Evolutionary conservation across 1,140 invertebrate species (phyloP).

Genomic region (Globodera ellingtonae): DNA sequence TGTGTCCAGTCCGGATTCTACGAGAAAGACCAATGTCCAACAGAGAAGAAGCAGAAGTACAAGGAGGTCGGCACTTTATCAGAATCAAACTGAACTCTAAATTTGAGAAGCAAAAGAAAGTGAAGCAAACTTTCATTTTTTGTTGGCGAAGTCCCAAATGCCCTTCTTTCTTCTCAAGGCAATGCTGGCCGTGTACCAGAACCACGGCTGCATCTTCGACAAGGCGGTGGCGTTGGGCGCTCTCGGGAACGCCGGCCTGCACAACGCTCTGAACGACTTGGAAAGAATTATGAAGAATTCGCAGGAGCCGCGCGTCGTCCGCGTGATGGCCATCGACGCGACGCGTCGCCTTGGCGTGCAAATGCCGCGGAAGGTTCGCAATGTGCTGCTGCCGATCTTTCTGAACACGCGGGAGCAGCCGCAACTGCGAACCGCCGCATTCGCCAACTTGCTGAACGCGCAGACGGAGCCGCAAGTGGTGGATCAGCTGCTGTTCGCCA

Average conservation of each 20-base stretch:
- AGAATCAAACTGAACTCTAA: too few relatives aligned
- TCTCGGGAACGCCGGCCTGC: slow-evolving; percentile 49
- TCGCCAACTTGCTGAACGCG: slow-evolving; percentile 45
- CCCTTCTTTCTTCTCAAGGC: slow-evolving; percentile 19
- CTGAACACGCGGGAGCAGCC: slow-evolving; percentile 43
- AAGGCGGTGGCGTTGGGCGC: slow-evolving; percentile 50
- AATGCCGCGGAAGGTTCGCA: slow-evolving; percentile 44
- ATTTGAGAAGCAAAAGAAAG: too few relatives aligned
- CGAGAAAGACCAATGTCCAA: slow-evolving; percentile 39
- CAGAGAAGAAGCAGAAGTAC: slow-evolving; percentile 46
- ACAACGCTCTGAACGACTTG: slow-evolving; percentile 44
- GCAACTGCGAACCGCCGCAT: slow-evolving; percentile 53
- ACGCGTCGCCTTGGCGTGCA: slow-evolving; percentile 37
- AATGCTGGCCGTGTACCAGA: slow-evolving; percentile 42
- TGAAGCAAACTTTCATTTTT: too few relatives aligned
- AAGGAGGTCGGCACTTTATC: slow-evolving; percentile 24
- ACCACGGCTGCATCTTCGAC: slow-evolving; percentile 45
- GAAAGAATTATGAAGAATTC: slow-evolving; percentile 42
- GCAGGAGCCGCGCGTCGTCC: slow-evolving; percentile 36
- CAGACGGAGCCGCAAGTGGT: slow-evolving; percentile 31
- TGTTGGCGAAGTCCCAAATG: too few relatives aligned
- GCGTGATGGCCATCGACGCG: slow-evolving; percentile 41
- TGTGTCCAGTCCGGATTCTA: slow-evolving; percentile 26
- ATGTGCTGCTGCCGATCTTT: slow-evolving; percentile 49
- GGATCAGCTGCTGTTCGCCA: slow-evolving; percentile 40